These are phyloP conservation scores for Porites australiensis DNA, from an alignment of 64 coral and sea anemone genomes.

Conservation along the genomic window DNA sequence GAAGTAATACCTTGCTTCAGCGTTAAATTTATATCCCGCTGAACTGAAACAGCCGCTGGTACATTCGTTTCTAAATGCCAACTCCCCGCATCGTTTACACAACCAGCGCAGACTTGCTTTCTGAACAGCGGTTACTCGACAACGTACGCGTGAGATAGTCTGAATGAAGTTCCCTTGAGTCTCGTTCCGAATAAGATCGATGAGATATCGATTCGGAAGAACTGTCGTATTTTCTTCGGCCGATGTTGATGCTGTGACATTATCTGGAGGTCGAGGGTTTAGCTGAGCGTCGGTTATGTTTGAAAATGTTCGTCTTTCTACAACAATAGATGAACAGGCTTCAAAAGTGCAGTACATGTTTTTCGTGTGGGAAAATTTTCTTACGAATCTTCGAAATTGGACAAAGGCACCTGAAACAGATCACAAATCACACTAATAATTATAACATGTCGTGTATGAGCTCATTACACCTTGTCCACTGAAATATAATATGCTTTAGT, in stretches of 20 bases:
- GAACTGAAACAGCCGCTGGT: conserved; percentile 31
- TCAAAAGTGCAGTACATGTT: conserved; percentile 88
- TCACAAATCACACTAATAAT: too few relatives aligned
- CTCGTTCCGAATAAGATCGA: conserved; percentile 65
- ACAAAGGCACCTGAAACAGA: conserved; percentile 66
- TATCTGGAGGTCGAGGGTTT: neutral
- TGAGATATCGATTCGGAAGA: conserved; percentile 42
- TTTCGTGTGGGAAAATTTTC: conserved; percentile 65
- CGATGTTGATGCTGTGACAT: neutral
- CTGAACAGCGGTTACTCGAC: conserved; percentile 79
- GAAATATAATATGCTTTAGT: too few relatives aligned
- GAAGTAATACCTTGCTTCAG: conserved; percentile 72
- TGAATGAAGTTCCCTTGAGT: conserved; percentile 69
- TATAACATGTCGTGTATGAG: too few relatives aligned
- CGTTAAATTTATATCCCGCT: conserved; percentile 58
- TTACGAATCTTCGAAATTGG: conserved; percentile 71
- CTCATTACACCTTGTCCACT: too few relatives aligned
- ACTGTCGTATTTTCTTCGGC: neutral
- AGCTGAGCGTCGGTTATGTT: neutral
- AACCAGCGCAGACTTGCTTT: conserved; percentile 75
- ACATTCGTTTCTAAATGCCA: conserved; percentile 71
- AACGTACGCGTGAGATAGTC: conserved; percentile 74
- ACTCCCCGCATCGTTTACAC: conserved; percentile 73
- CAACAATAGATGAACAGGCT: conserved; percentile 76
- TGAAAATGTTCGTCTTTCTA: conserved; percentile 3